Conservation (phyloP, 2,888 invertebrate species). For the Acronicta psi region DNA sequence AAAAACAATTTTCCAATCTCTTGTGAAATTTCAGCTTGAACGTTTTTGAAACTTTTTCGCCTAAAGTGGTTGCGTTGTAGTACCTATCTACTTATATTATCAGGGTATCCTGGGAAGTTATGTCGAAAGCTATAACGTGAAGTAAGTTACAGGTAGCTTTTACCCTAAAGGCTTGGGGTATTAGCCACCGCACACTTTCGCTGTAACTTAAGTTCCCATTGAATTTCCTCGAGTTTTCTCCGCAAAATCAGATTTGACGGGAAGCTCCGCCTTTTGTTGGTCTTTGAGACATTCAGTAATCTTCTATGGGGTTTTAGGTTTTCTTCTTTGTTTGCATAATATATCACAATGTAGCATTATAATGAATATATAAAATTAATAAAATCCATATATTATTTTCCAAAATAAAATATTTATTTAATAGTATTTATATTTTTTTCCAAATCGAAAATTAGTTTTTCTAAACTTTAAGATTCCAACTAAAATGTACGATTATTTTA, state of each 20-base stretch:
- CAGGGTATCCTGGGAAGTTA: constrained; percentile 39
- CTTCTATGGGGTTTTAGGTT: constrained; percentile 3
- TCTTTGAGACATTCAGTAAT: constrained; percentile 34
- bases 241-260: constrained; percentile 36
- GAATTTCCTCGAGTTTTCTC: constrained; percentile 46
- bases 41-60: constrained; percentile 33
- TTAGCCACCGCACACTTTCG: constrained; percentile 40
- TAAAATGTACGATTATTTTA: too few species aligned
- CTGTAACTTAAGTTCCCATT: constrained; percentile 45
- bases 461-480: too few species aligned
- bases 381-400: too few species aligned
- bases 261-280: constrained; percentile 25
- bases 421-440: too few species aligned
- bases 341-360: not conserved
- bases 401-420: too few species aligned
- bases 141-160: constrained; percentile 45
- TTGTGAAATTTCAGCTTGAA: constrained; percentile 28
- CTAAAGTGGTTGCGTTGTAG: constrained; percentile 13
- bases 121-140: constrained; percentile 35
- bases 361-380: not conserved
- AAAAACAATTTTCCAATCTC: constrained; percentile 53
- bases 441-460: too few species aligned
- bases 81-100: constrained; percentile 28
- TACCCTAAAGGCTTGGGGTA: constrained; percentile 45
- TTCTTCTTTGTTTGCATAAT: constrained; percentile 14